Evolutionary conservation across 2,113 vertebrate genomes (phyloP).

Genomic region (Dolichotis patagonum): DNA sequence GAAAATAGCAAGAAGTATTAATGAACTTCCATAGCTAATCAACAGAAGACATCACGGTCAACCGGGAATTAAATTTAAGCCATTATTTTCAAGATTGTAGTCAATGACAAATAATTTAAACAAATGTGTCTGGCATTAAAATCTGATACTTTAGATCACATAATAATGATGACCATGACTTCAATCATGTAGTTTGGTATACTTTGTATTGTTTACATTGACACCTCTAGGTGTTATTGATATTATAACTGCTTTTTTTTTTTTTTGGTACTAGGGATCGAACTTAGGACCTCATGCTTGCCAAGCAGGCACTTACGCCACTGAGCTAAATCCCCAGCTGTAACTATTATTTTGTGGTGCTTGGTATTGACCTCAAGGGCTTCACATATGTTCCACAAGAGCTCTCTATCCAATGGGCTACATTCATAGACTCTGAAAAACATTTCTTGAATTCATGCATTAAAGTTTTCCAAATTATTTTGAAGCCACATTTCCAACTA

Average conservation of each 20-base stretch:
- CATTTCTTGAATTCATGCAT: conserved; percentile 28
- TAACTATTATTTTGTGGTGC: background rate
- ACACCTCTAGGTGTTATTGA: conserved; percentile 35
- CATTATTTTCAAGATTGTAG: conserved; percentile 27
- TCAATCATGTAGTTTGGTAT: conserved; percentile 28
- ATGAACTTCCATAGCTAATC: conserved; percentile 14
- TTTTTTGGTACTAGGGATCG: too few relatives aligned
- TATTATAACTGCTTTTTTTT: too few relatives aligned
- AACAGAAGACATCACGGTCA: background rate
- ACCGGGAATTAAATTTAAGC: conserved; percentile 54
- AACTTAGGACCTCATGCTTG: too few relatives aligned
- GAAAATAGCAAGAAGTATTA: conserved; percentile 12
- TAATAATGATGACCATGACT: background rate
- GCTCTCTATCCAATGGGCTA: background rate
- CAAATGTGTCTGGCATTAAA: background rate
- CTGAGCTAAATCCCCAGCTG: too few relatives aligned
- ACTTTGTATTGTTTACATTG: background rate
- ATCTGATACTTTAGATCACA: conserved; percentile 17
- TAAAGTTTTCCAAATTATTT: conserved; percentile 52
- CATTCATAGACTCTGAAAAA: background rate
- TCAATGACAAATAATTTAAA: conserved; percentile 14
- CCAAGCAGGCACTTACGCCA: too few relatives aligned
- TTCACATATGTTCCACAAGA: background rate
- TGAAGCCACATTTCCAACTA: conserved; percentile 29
- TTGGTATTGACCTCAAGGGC: background rate